Evolutionary conservation across 1,140 invertebrate genomes (phyloP).

Genomic region (Bombus superbus): DNA sequence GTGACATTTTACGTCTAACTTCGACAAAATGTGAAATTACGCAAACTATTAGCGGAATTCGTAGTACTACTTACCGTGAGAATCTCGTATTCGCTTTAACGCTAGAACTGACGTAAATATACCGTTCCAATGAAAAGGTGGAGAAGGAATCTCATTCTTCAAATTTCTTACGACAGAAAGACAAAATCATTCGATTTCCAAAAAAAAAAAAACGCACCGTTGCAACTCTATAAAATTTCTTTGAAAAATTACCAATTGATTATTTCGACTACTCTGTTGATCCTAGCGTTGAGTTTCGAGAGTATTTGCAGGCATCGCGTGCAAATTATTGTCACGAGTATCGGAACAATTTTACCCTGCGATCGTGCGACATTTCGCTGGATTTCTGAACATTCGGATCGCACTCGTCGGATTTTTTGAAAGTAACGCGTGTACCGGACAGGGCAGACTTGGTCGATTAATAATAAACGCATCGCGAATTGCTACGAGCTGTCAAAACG

Average conservation of each 20-base stretch:
- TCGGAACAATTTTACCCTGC: background rate
- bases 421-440: background rate
- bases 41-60: background rate
- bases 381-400: background rate
- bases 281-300: too few species aligned
- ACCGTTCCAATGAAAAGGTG: background rate
- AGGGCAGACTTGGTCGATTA: background rate
- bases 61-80: background rate
- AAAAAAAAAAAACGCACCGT: too few species aligned
- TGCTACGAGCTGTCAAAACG: too few species aligned
- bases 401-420: background rate
- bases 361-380: background rate
- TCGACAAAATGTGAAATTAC: background rate
- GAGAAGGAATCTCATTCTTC: background rate
- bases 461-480: slow-evolving; percentile 1
- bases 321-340: background rate
- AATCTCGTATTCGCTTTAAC: background rate
- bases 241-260: too few species aligned
- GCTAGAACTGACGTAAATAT: background rate
- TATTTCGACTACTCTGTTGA: too few species aligned
- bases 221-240: too few species aligned
- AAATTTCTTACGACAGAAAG: too few species aligned
- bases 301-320: too few species aligned
- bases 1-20: background rate
- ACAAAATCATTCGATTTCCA: too few species aligned